phyloP scores from a whole-genome alignment of 2,113 vertebrate species.

The Burhinus bistriatus region DNA sequence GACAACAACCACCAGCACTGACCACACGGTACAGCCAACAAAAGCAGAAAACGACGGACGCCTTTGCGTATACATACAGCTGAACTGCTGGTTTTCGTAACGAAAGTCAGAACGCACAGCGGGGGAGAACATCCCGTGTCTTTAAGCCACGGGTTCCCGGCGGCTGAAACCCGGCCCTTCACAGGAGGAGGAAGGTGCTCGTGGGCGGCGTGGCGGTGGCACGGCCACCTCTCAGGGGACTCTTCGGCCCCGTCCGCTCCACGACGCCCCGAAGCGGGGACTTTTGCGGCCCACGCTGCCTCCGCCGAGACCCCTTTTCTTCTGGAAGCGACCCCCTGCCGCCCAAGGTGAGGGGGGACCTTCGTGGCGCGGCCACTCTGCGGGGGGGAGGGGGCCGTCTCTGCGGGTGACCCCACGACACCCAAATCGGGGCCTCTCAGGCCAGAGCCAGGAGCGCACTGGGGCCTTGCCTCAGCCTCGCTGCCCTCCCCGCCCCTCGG shows the following conservation, averaged over 20 bases:
- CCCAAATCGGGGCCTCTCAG: accelerated
- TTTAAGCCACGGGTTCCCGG: not conserved
- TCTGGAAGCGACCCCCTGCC: not conserved
- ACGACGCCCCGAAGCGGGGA: not conserved
- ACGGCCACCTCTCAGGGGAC: not conserved
- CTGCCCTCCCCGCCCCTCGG: not conserved
- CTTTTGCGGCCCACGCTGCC: not conserved
- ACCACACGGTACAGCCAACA: not conserved
- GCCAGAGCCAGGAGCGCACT: no score
- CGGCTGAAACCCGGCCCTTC: no score
- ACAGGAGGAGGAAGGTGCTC: accelerated
- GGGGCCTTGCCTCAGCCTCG: not conserved
- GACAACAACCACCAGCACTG: not conserved
- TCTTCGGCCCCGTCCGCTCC: no score
- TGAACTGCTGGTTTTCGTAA: not conserved
- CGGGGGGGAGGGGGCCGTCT: not conserved
- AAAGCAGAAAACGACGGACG: accelerated
- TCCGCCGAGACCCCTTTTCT: not conserved
- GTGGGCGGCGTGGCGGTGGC: accelerated
- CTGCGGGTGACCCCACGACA: not conserved
- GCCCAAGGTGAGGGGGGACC: not conserved
- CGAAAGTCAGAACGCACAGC: accelerated
- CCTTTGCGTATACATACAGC: accelerated
- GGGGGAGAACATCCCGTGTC: accelerated
- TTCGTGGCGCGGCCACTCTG: no score